Conservation (phyloP, 2,888 invertebrate genomes). For the Standfussiana lucernea region DNA sequence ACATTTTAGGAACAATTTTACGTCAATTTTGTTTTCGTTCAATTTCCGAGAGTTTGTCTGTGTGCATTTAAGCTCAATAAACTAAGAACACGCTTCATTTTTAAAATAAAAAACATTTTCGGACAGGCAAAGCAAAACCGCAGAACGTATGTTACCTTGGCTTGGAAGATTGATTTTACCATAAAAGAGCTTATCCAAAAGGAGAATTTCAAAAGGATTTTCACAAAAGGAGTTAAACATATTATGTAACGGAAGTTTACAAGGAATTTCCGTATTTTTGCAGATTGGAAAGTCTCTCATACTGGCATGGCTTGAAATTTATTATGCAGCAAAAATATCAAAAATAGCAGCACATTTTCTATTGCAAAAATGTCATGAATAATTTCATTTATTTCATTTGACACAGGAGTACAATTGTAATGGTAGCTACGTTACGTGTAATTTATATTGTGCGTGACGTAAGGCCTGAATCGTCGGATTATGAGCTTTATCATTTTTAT, state of each 20-base stretch:
- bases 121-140: no score
- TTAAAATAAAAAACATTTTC: no score
- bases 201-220: no score
- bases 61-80: background rate
- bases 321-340: background rate
- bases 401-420: conserved; percentile 7
- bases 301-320: background rate
- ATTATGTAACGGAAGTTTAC: background rate
- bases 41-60: background rate
- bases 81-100: no score
- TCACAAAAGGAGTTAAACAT: background rate
- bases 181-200: no score
- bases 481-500: conserved; percentile 34
- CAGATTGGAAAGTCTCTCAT: background rate
- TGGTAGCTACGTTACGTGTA: conserved; percentile 2
- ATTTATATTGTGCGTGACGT: conserved; percentile 3
- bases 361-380: background rate
- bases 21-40: no score
- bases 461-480: background rate
- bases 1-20: background rate
- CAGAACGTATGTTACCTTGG: no score
- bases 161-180: no score
- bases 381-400: background rate
- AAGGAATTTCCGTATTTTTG: background rate
- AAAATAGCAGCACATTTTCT: background rate